These are phyloP conservation scores for Scomber scombrus DNA, from an alignment of 2,113 vertebrate species.

Conservation along the genomic window DNA sequence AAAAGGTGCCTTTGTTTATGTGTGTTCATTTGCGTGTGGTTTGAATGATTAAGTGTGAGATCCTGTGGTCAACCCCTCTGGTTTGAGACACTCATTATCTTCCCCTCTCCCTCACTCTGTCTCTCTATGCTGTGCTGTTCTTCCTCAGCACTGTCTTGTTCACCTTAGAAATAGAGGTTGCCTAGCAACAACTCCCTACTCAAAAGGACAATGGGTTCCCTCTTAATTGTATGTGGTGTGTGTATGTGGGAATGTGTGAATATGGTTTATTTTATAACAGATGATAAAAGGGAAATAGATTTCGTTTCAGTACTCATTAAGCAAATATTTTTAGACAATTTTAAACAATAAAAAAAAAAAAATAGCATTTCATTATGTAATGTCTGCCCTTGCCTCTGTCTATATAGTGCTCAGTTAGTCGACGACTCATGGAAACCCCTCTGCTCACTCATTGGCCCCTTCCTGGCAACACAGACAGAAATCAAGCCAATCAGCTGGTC, in stretches of 20 bases:
- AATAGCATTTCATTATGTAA: constrained; percentile 10
- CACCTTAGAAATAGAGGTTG: constrained; percentile 80
- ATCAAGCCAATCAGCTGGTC: constrained; percentile 24
- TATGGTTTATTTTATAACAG: background rate
- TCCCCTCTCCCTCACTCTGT: constrained; percentile 14
- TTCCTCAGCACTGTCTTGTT: constrained; percentile 57
- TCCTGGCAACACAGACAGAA: constrained; percentile 6
- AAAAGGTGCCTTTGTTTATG: constrained; percentile 9
- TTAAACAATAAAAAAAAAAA: no score
- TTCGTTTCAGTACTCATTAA: constrained; percentile 13
- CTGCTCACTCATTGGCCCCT: constrained; percentile 23
- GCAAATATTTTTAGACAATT: background rate
- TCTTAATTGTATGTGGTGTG: constrained; percentile 66
- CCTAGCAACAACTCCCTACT: constrained; percentile 76
- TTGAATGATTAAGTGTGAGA: constrained; percentile 46
- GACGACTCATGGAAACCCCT: constrained; percentile 7
- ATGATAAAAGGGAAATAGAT: constrained; percentile 25
- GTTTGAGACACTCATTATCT: constrained; percentile 57
- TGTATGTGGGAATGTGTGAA: constrained; percentile 39
- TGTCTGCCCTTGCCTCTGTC: constrained; percentile 23
- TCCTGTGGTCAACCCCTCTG: constrained; percentile 52
- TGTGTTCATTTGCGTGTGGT: constrained; percentile 43
- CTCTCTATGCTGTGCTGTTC: constrained; percentile 45
- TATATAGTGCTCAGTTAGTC: constrained; percentile 13
- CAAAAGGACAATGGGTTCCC: constrained; percentile 70